Evolutionary conservation across 2,113 vertebrate genomes (phyloP).

Genomic region (Morone chrysops): DNA sequence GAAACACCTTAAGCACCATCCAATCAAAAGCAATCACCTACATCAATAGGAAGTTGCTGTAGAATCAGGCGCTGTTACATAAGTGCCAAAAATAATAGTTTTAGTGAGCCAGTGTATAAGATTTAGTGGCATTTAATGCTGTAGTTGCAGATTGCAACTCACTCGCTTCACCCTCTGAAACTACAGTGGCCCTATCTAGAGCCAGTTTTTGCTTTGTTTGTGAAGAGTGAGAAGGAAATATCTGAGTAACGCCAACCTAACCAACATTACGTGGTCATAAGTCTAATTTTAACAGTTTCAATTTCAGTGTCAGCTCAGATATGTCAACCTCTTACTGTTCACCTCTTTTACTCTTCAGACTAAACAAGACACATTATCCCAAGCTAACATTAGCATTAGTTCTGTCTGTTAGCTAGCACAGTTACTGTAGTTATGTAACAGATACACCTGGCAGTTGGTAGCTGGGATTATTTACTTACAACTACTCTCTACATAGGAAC

Average conservation of each 20-base stretch:
- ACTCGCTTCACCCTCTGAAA: no score
- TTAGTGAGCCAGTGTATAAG: no score
- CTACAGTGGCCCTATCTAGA: no score
- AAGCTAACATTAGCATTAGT: not conserved
- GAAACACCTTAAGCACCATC: not conserved
- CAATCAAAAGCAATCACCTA: not conserved
- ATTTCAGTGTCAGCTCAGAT: not conserved
- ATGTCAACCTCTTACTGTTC: not conserved
- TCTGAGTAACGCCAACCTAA: not conserved
- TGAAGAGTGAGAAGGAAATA: not conserved
- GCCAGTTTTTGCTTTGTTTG: not conserved
- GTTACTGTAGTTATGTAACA: not conserved
- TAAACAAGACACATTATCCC: not conserved
- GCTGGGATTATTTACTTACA: not conserved
- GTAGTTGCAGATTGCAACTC: no score
- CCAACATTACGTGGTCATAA: not conserved
- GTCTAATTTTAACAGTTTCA: not conserved
- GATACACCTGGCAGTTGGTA: not conserved
- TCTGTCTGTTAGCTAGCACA: not conserved
- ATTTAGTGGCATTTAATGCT: no score
- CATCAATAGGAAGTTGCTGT: not conserved
- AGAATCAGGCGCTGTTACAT: not conserved
- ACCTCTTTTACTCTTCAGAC: not conserved
- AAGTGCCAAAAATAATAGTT: no score
- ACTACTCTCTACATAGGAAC: no score